A percentile compares a stretch with the other conserved stretches of the same genome.
These are phyloP conservation scores for Cheilosia scutellata DNA, from an alignment of 2,888 invertebrate genomes.

Conservation along the genomic window DNA sequence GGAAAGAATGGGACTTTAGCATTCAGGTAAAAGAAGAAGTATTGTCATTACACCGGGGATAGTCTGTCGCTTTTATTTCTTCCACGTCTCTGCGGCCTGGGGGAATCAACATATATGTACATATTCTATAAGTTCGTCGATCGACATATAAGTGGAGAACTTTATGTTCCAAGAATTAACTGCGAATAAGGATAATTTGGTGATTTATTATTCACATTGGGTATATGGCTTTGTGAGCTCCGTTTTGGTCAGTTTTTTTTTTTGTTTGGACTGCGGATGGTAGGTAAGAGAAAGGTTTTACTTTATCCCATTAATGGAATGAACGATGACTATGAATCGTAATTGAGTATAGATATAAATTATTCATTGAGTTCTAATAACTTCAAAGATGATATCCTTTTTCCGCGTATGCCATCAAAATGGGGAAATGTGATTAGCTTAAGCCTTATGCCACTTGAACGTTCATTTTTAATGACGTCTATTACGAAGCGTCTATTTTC, in stretches of 20 bases:
- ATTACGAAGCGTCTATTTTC: conserved; percentile 15
- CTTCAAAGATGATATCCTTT: conserved; percentile 13
- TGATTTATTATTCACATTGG: conserved; percentile 69
- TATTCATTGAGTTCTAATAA: conserved; percentile 58
- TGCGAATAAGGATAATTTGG: conserved; percentile 64
- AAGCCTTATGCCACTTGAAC: conserved; percentile 9
- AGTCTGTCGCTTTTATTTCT: conserved; percentile 46
- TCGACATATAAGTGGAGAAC: conserved; percentile 7
- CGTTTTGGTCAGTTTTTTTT: neutral
- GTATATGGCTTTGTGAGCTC: conserved; percentile 49
- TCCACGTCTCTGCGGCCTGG: neutral
- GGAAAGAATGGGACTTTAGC: neutral
- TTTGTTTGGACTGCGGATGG: neutral
- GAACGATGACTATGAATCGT: conserved; percentile 65
- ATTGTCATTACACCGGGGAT: conserved; percentile 65
- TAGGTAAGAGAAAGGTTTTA: neutral
- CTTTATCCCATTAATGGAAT: conserved; percentile 51
- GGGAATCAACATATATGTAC: conserved; percentile 34
- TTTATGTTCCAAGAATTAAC: conserved; percentile 50
- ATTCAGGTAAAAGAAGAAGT: no score
- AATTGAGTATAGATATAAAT: conserved; percentile 66
- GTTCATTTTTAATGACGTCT: conserved; percentile 7
- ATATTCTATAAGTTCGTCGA: neutral
- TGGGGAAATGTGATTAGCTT: neutral
- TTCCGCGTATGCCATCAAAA: neutral